Conservation (phyloP, 2,113 vertebrate species). For the Crotalus tigris region DNA sequence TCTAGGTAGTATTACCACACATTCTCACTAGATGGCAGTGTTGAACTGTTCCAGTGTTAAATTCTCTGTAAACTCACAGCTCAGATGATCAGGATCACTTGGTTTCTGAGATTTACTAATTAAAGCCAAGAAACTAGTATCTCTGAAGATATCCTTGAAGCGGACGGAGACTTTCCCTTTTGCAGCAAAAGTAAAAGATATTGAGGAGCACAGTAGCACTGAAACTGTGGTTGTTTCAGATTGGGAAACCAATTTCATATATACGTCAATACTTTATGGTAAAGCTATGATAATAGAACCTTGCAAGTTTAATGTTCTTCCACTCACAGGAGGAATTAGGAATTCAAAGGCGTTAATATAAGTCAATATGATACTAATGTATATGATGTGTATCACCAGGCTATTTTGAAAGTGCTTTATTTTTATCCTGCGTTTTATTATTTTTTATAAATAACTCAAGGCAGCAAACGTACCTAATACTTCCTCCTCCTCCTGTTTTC, state of each 20-base stretch:
- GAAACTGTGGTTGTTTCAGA: background rate
- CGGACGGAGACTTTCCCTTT: background rate
- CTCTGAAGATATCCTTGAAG: background rate
- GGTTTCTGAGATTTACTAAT: background rate
- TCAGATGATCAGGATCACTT: background rate
- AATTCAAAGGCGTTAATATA: background rate
- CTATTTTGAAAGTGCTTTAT: background rate
- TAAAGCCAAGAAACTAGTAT: background rate
- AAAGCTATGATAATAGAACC: background rate
- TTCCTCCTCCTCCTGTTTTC: background rate
- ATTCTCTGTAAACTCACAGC: background rate
- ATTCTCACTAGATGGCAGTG: conserved; percentile 16
- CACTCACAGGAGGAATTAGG: background rate
- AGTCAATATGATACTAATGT: background rate
- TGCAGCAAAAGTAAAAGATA: background rate
- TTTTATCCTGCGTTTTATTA: background rate
- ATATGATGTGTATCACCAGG: background rate
- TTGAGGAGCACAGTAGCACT: background rate
- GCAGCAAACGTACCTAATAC: background rate
- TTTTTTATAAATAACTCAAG: background rate
- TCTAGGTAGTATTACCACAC: background rate
- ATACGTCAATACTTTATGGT: background rate
- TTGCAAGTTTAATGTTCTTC: background rate
- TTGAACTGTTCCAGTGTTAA: background rate
- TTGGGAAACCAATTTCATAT: background rate